Conservation (phyloP, 1,140 invertebrate species). For the Solen grandis region DNA sequence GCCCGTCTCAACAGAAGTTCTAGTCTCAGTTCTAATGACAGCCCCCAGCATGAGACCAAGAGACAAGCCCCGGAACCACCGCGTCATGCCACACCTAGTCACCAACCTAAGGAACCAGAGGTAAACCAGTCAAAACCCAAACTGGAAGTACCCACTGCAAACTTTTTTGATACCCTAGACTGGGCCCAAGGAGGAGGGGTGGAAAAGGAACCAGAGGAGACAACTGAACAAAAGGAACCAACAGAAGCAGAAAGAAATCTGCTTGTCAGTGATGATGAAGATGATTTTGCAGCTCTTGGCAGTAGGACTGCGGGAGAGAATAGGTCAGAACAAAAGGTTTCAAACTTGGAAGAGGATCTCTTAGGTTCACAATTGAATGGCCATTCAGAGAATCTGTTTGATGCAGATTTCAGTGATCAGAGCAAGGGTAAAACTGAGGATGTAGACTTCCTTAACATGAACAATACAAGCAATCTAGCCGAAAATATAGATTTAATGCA, state of each 20-base stretch:
- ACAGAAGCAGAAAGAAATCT: slow-evolving; percentile 52
- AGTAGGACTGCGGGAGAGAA: slow-evolving; percentile 46
- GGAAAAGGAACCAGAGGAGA: background rate
- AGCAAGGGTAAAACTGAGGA: slow-evolving; percentile 18
- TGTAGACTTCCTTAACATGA: slow-evolving; percentile 70
- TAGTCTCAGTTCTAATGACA: slow-evolving; percentile 71
- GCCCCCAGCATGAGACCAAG: slow-evolving; percentile 75
- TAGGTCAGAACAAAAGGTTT: background rate
- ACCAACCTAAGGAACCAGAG: slow-evolving; percentile 28
- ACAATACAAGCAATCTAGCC: slow-evolving; percentile 53
- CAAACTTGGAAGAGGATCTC: background rate
- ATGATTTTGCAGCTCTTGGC: slow-evolving; percentile 72
- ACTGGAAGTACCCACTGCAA: slow-evolving; percentile 51
- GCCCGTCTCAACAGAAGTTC: slow-evolving; percentile 63
- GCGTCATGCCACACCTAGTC: slow-evolving; percentile 1
- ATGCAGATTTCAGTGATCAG: slow-evolving; percentile 6
- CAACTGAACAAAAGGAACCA: slow-evolving; percentile 13
- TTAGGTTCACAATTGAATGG: background rate
- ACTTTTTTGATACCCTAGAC: slow-evolving; percentile 72
- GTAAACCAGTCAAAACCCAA: slow-evolving; percentile 46
- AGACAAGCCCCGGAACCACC: slow-evolving; percentile 9
- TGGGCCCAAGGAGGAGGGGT: slow-evolving; percentile 56
- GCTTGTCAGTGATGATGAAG: slow-evolving; percentile 68
- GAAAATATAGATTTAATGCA: slow-evolving; percentile 67
- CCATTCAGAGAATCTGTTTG: background rate